Evolutionary conservation across 1,140 invertebrate species (phyloP), one percentile per base, ranked within the genome.

Genomic region (Campoletis sonorensis): DNA sequence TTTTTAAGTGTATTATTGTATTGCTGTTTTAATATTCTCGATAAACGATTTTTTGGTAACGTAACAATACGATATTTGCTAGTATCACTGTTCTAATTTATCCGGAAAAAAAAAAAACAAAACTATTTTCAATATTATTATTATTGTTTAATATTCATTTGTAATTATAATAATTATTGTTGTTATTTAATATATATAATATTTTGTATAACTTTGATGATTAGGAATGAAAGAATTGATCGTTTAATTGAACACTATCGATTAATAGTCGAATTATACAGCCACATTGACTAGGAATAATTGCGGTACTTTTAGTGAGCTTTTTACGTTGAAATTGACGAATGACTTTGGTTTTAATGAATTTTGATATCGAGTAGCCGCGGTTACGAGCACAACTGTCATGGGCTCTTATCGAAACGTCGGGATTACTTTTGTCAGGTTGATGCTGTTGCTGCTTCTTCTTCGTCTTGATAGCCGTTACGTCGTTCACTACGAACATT

Each of bases 171-270:
- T 45, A 45, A 45, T 73, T 73, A 49, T 73, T 45, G 23, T 49
- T 45, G 13, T 33, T 70, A 33, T 70, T 70, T n/a, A 23, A 0
- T 27, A n/a, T 68, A n/a, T 68, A 79, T 49, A 67, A 40, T 68
- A 30, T 8, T 67, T 58, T 61, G 68, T 79, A 54, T 51, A 72
- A 30, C 21, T 40, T 76, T 77, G n/a, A 54, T 54, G 73, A 81
- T 68, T 68, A 81, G 58, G 68, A 79, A 79, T 58, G 71, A 45
- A 73, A 58, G 15, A 79, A 79, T 79, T 73, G 81, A 73, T 79
- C 81, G 73, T 61, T 40, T 51, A 79, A 82, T 81, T 88, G 86
- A 90, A 89, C 85, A 87, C 89, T 87, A 87, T 85, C 85, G 85
- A 88, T 88, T 89, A 87, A 84, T 85, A 84, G 88, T 87, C 81